Evolutionary conservation across 2,797 vertebrate genomes (phyloP), one percentile per base, ranked within the genome.

Genomic region (Enteromius radiatus): DNA sequence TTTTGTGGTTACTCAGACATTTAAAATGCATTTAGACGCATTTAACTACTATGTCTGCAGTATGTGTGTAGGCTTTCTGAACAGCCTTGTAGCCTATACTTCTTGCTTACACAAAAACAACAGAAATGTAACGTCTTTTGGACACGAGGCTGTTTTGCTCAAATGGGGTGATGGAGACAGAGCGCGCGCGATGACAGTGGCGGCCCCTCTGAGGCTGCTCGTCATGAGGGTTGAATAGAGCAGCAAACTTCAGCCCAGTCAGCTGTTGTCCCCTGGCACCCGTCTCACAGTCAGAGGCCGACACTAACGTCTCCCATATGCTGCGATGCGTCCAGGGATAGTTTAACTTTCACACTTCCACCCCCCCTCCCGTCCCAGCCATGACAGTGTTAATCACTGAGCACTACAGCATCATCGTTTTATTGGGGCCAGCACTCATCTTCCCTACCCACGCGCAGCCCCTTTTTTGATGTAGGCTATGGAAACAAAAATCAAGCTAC

Each of bases 181-280:
- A 31, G 47, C 3, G 73, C 28, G 54, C 15, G 4, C 33, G 52
- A 77, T 77, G 79, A 79, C 43, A 83, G 82, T 85, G 86, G 84
- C 77, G 83, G 84, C 73, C 79, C 84, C 80, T 49, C 43, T 82
- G 65, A 82, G 76, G 80, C 83, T 64, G 19, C 80, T 76, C 49
- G 74, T 80, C 70, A 14, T 83, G 81, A 86, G 74, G 36, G 47
- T 76, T 87, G 86, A 88, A 89, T 87, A 87, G 86, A 68, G 78
- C 21, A 82, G 63, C 81, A 41, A 85, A 80, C 82, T 74, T 82
- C 85, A 92, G 91, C 90, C 84, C 90, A 86, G 82, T 95, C 93
- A 93, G 92, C 94, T 95, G 94, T 90, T 92, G 93, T 95, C 94
- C 93, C 92, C 67, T 91, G 94, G 90, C 94, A 91, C 93, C 85